Evolutionary conservation across 2,888 invertebrate genomes (phyloP).

Genomic region (Diloba caeruleocephala): DNA sequence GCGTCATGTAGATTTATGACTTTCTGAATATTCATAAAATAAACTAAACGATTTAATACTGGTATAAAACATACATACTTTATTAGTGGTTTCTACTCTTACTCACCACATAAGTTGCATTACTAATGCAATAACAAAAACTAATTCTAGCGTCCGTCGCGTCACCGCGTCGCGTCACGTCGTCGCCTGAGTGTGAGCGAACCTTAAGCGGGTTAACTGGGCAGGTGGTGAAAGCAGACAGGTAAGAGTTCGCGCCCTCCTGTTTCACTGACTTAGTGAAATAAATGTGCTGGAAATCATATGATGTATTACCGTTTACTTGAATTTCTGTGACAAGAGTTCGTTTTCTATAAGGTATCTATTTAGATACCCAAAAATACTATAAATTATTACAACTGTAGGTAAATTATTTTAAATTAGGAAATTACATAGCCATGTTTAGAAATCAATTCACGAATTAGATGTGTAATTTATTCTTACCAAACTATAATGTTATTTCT

Average conservation of each 20-base stretch:
- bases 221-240: slow-evolving; percentile 71
- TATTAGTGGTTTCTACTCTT: too few relatives aligned
- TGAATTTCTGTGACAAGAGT: neutral
- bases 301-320: slow-evolving; percentile 2
- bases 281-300: slow-evolving; percentile 24
- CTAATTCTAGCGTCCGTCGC: neutral
- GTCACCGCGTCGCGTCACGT: neutral
- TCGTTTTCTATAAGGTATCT: neutral
- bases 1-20: too few relatives aligned
- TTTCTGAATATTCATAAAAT: too few relatives aligned
- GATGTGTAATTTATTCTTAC: slow-evolving; percentile 26
- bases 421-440: slow-evolving; percentile 12
- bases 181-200: slow-evolving; percentile 30
- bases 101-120: too few relatives aligned
- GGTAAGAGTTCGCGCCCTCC: slow-evolving; percentile 63
- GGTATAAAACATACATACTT: too few relatives aligned
- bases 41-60: too few relatives aligned
- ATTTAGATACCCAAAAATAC: too few relatives aligned
- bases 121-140: neutral
- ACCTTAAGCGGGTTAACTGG: slow-evolving; percentile 71
- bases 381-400: too few relatives aligned
- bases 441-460: slow-evolving; percentile 34
- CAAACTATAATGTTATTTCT: slow-evolving; percentile 28
- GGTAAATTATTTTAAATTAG: slow-evolving; percentile 7
- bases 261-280: slow-evolving; percentile 15